Evolutionary conservation across 37 sponge, comb jelly and placozoan species (phyloP).

Genomic region (Oopsacas minuta): DNA sequence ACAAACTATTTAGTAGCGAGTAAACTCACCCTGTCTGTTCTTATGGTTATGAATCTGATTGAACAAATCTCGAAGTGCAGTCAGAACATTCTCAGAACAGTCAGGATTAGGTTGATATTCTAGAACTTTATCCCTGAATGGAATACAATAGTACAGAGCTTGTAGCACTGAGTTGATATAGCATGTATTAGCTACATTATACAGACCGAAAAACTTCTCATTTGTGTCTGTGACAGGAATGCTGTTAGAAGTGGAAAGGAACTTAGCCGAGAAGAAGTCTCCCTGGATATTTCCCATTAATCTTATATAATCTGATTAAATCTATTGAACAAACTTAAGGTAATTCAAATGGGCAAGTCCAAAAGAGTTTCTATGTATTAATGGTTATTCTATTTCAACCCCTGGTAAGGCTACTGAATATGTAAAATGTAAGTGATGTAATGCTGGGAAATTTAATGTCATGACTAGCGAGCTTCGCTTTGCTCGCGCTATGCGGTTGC

Average conservation of each 20-base stretch:
- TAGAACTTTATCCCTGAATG: conserved; percentile 73
- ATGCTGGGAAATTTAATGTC: too few relatives aligned
- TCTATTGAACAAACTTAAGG: too few relatives aligned
- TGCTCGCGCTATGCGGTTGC: too few relatives aligned
- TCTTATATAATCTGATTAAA: too few relatives aligned
- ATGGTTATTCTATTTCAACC: too few relatives aligned
- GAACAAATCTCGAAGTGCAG: conserved; percentile 70
- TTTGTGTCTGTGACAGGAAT: conserved; percentile 16
- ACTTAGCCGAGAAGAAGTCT: not conserved
- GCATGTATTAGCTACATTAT: conserved; percentile 83
- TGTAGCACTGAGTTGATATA: conserved; percentile 95
- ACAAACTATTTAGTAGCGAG: too few relatives aligned
- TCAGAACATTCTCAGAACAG: conserved; percentile 47
- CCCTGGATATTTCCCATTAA: not conserved
- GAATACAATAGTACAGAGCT: conserved; percentile 82
- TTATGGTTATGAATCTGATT: conserved; percentile 33
- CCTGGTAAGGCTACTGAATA: too few relatives aligned
- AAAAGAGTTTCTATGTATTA: too few relatives aligned
- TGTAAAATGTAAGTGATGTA: too few relatives aligned
- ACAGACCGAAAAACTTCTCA: not conserved
- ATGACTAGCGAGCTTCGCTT: too few relatives aligned
- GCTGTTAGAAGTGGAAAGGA: conserved; percentile 2
- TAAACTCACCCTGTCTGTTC: conserved; percentile 35
- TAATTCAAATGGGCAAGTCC: too few relatives aligned
- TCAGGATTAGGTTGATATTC: conserved; percentile 20